These are phyloP conservation scores for Drosophila sucinea DNA, from an alignment of 1,140 invertebrate genomes.

Conservation along the genomic window DNA sequence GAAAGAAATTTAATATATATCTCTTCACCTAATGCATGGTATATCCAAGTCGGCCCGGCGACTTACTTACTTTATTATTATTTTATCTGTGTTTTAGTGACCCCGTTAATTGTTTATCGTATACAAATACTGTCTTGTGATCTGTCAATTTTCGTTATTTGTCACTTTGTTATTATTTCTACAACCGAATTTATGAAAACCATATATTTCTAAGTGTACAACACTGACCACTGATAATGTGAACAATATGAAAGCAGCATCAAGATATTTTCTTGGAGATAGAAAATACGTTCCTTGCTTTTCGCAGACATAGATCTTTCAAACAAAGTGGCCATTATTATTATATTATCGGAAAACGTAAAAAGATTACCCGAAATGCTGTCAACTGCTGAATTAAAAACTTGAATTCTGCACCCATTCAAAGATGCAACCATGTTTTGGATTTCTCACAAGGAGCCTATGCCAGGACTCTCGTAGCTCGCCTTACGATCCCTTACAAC, in stretches of 20 bases:
- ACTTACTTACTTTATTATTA: not conserved
- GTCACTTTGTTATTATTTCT: constrained; percentile 24
- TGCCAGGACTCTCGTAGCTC: no score
- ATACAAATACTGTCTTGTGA: constrained; percentile 13
- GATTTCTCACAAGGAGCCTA: no score
- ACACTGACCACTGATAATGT: constrained; percentile 32
- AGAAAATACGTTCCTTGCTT: constrained; percentile 24
- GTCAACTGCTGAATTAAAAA: no score
- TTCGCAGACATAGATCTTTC: constrained; percentile 23
- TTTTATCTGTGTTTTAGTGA: constrained; percentile 22
- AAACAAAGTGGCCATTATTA: constrained; percentile 11
- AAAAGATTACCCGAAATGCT: constrained; percentile 23
- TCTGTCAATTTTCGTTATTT: constrained; percentile 21
- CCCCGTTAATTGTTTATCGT: constrained; percentile 16
- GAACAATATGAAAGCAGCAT: constrained; percentile 32
- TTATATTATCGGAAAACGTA: constrained; percentile 4
- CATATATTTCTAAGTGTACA: constrained; percentile 27
- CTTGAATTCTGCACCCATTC: no score
- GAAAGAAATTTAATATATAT: no score
- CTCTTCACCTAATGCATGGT: no score
- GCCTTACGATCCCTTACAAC: no score
- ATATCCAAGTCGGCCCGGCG: no score
- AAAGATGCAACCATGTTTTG: no score
- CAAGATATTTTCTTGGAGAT: constrained; percentile 25
- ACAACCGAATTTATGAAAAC: constrained; percentile 14